A percentile compares a stretch with the other conserved stretches of the same genome.
phyloP scores from a whole-genome alignment of 2,888 invertebrate genomes.

The Leptopilina drosophilae region DNA sequence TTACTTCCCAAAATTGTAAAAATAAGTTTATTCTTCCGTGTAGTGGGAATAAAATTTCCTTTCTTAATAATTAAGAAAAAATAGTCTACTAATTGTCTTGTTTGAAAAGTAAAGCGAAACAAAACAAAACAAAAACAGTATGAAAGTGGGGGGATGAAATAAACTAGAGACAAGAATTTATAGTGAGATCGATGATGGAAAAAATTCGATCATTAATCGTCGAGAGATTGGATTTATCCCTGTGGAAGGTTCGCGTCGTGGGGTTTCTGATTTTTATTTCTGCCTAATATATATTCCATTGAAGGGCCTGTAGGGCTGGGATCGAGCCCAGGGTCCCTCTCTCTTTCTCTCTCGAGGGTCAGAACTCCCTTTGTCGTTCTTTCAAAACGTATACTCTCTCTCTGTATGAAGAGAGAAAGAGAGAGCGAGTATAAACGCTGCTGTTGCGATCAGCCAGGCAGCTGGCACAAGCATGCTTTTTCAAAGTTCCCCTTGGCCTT shows the following conservation, averaged over 20 bases:
- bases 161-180: background rate
- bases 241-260: slow-evolving; percentile 51
- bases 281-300: slow-evolving; percentile 55
- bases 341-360: slow-evolving; percentile 65
- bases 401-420: background rate
- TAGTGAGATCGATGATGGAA: slow-evolving; percentile 2
- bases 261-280: slow-evolving; percentile 43
- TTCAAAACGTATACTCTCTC: slow-evolving; percentile 51
- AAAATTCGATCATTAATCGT: slow-evolving; percentile 35
- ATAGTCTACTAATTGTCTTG: no score
- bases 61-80: no score
- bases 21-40: no score
- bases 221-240: slow-evolving; percentile 46
- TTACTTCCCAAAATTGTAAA: no score
- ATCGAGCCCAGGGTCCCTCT: slow-evolving; percentile 56
- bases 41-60: no score
- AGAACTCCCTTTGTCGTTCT: slow-evolving; percentile 69
- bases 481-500: slow-evolving; percentile 55
- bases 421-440: slow-evolving; percentile 43
- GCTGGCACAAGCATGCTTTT: slow-evolving; percentile 58
- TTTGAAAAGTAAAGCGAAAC: no score
- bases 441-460: slow-evolving; percentile 53
- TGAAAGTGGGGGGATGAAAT: background rate
- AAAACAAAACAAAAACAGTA: background rate
- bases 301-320: slow-evolving; percentile 44